These are phyloP conservation scores for Steromphala cineraria DNA, from an alignment of 2,888 invertebrate genomes.

Conservation along the genomic window DNA sequence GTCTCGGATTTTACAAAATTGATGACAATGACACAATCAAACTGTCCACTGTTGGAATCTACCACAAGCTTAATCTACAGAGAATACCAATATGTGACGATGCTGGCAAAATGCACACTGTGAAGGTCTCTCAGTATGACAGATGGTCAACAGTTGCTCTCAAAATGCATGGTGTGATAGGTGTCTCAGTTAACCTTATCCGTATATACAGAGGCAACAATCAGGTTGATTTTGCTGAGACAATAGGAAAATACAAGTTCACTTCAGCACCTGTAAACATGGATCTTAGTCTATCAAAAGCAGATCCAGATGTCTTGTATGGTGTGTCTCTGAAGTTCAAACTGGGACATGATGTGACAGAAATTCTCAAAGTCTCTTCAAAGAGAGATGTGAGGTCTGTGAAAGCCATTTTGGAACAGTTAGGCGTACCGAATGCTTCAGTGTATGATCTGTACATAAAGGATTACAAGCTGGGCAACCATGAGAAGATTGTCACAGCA, in stretches of 20 bases:
- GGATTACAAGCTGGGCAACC: conserved; percentile 50
- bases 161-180: conserved; percentile 62
- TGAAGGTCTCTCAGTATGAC: conserved; percentile 61
- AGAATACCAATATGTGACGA: conserved; percentile 41
- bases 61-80: conserved; percentile 53
- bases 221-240: conserved; percentile 50
- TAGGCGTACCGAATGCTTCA: conserved; percentile 62
- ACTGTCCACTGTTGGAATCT: conserved; percentile 61
- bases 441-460: conserved; percentile 52
- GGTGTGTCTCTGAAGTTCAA: conserved; percentile 56
- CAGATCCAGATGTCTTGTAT: conserved; percentile 54
- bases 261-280: conserved; percentile 41
- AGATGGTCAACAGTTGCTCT: conserved; percentile 67
- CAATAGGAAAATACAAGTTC: conserved; percentile 47
- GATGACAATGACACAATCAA: conserved; percentile 50
- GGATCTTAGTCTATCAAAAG: conserved; percentile 50
- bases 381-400: conserved; percentile 52
- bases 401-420: conserved; percentile 56
- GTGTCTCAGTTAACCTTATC: conserved; percentile 63
- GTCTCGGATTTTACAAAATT: conserved; percentile 53
- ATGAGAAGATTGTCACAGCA: conserved; percentile 49
- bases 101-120: conserved; percentile 23
- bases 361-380: conserved; percentile 57
- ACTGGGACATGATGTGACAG: conserved; percentile 58
- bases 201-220: conserved; percentile 47